These are phyloP conservation scores for Margaritifera margaritifera DNA, from an alignment of 2,888 invertebrate genomes.

Conservation along the genomic window DNA sequence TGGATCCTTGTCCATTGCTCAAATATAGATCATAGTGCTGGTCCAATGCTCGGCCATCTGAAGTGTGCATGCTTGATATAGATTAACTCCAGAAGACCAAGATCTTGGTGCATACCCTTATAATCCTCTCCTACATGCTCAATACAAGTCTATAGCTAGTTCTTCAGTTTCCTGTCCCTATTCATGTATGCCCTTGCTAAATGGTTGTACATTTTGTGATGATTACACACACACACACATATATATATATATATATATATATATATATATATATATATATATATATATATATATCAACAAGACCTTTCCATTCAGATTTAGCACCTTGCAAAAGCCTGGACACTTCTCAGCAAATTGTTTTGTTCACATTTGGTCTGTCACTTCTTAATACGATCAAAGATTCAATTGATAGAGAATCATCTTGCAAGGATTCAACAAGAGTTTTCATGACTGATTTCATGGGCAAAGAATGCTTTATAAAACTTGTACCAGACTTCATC, in stretches of 20 bases:
- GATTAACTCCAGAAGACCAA: conserved; percentile 3
- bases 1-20: conserved; percentile 4
- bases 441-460: conserved; percentile 17
- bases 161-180: conserved; percentile 18
- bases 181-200: conserved; percentile 18
- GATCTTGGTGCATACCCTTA: conserved; percentile 10
- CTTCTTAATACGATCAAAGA: too few relatives aligned
- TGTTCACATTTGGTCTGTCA: too few relatives aligned
- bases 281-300: conserved; percentile 17
- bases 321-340: too few relatives aligned
- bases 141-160: conserved; percentile 14
- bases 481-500: conserved; percentile 11
- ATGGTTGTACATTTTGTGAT: conserved; percentile 22
- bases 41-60: not conserved
- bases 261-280: too few relatives aligned
- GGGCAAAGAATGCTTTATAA: too few relatives aligned
- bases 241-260: too few relatives aligned
- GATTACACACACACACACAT: too few relatives aligned
- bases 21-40: not conserved
- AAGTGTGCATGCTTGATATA: conserved; percentile 3
- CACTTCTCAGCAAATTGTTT: too few relatives aligned
- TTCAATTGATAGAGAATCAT: too few relatives aligned
- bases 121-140: conserved; percentile 17
- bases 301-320: not conserved
- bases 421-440: conserved; percentile 14